Conservation (phyloP, 2,113 vertebrate genomes). For the Onychostruthus taczanowskii region DNA sequence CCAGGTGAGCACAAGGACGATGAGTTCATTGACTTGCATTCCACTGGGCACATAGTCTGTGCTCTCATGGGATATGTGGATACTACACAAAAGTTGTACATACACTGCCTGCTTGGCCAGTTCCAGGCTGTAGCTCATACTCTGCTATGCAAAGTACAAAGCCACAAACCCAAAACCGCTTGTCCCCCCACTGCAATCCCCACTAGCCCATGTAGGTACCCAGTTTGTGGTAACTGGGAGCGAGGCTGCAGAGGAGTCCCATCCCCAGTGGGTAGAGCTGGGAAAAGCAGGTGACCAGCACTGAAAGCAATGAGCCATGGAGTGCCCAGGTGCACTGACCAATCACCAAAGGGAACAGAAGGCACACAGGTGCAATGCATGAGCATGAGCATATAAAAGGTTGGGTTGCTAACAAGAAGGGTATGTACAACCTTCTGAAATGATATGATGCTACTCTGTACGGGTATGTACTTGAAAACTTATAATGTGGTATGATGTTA, state of each 20-base stretch:
- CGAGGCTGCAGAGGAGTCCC: neutral
- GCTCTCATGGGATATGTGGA: neutral
- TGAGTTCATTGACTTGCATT: neutral
- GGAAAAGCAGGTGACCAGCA: neutral
- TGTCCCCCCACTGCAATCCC: neutral
- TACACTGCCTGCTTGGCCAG: neutral
- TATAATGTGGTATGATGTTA: neutral
- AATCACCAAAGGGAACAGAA: neutral
- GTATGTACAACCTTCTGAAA: neutral
- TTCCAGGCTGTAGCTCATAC: neutral
- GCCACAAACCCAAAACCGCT: neutral
- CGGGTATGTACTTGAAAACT: neutral
- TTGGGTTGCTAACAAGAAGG: neutral
- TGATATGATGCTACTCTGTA: neutral
- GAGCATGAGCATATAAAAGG: neutral
- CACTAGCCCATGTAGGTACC: fast-evolving
- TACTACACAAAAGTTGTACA: neutral
- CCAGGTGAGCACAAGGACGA: neutral
- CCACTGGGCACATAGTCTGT: neutral
- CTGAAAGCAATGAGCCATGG: neutral
- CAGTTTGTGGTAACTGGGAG: neutral
- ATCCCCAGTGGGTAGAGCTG: neutral
- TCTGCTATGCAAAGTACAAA: too few relatives aligned
- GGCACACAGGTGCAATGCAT: neutral
- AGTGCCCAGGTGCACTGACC: neutral